Evolutionary conservation across 2,888 invertebrate genomes (phyloP).

Genomic region (Eumerus sabulonum): DNA sequence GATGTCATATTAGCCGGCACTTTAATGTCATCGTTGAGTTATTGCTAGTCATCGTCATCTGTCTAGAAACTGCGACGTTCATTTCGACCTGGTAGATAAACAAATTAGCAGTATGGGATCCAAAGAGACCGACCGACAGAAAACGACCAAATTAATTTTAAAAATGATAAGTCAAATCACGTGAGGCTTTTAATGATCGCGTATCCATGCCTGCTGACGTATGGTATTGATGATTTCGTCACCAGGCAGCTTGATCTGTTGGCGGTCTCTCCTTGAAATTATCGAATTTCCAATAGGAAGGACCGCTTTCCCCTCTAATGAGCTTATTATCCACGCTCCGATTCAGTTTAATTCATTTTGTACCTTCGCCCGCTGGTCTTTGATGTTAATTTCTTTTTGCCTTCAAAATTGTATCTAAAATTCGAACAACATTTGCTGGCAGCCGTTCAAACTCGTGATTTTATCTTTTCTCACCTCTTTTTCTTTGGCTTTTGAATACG

Average conservation of each 20-base stretch:
- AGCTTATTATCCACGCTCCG: not conserved
- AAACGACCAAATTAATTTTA: too few species aligned
- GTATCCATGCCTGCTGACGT: too few species aligned
- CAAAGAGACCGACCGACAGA: too few species aligned
- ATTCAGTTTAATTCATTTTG: too few species aligned
- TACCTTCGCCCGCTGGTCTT: too few species aligned
- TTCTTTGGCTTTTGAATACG: conserved; percentile 17
- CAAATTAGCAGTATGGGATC: not conserved
- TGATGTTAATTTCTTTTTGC: not conserved
- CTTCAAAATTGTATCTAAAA: conserved; percentile 27
- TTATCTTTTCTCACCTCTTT: not conserved
- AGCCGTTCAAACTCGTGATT: conserved; percentile 54
- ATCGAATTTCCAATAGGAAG: conserved; percentile 5
- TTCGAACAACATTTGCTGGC: conserved; percentile 47
- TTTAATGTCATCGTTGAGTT: not conserved
- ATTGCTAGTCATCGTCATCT: not conserved
- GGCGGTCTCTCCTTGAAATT: conserved; percentile 10
- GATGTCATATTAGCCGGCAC: conserved; percentile 11
- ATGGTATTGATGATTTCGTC: too few species aligned
- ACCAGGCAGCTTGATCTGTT: not conserved
- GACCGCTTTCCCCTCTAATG: conserved; percentile 15
- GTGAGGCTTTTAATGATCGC: conserved; percentile 4
- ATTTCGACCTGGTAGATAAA: not conserved
- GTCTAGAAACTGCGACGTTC: conserved; percentile 5
- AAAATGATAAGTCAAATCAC: conserved; percentile 21